Percentiles rank a stretch among this genome's conserved stretches.
Conservation (phyloP, 2,888 invertebrate species). For the Heliconius cydno region DNA sequence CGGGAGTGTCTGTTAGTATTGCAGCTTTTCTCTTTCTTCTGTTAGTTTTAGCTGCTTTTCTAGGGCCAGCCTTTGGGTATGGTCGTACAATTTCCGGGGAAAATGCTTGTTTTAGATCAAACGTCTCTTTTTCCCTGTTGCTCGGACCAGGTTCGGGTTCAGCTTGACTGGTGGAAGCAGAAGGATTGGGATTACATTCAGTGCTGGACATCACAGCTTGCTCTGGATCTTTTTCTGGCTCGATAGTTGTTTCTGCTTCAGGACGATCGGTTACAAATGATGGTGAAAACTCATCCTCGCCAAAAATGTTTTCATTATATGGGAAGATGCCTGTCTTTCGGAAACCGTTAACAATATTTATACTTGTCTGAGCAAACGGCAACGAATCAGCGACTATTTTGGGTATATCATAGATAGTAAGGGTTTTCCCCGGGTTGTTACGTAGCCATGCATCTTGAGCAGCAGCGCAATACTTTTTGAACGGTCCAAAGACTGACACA, state of each 20-base stretch:
- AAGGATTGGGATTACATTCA: constrained; percentile 44
- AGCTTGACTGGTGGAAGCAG: constrained; percentile 49
- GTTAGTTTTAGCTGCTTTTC: constrained; percentile 43
- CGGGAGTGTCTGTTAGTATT: constrained; percentile 46
- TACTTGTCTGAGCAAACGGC: constrained; percentile 45
- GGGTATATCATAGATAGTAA: constrained; percentile 50
- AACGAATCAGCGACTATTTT: constrained; percentile 41
- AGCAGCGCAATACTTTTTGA: constrained; percentile 46
- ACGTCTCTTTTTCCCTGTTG: constrained; percentile 47
- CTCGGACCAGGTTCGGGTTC: constrained; percentile 46
- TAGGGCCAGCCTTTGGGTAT: constrained; percentile 49
- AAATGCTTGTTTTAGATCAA: constrained; percentile 44
- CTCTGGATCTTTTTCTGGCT: constrained; percentile 45
- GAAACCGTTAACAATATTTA: constrained; percentile 47
- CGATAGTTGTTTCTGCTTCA: constrained; percentile 39
- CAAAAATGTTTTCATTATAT: constrained; percentile 44
- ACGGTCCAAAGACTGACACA: constrained; percentile 48
- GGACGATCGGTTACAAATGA: constrained; percentile 51
- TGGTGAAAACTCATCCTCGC: constrained; percentile 46
- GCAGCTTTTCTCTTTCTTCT: constrained; percentile 46
- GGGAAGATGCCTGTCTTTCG: constrained; percentile 49
- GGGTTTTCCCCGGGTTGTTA: constrained; percentile 48
- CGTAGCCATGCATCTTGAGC: constrained; percentile 47
- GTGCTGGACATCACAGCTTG: constrained; percentile 43
- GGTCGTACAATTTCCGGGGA: constrained; percentile 50